Base-by-base conservation (phyloP, 2,888 invertebrate species). In the Taphrorychus bicolor region DNA sequence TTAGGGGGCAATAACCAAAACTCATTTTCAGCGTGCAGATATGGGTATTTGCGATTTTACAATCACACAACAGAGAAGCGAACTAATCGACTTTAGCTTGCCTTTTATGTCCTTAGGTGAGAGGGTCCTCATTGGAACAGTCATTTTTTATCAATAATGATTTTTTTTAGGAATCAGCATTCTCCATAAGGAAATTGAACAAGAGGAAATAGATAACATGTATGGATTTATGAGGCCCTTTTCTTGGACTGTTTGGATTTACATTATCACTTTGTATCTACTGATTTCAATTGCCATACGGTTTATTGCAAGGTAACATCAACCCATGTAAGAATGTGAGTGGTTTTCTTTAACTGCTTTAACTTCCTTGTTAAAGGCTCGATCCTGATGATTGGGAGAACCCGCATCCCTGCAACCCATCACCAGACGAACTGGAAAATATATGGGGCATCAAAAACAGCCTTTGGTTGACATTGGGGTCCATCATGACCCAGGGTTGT, bases 41-140 rank as follows among this genome's bases (percentile, higher is more conserved):
- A 87, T 99, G 73, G 98, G 95, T 0, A 92, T 98, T 68, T 98
- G 97, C 75, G 97, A 98, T 79, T 84, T 99, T 73, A 98, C 98
- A 0, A 97, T 98, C 69, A 99, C 95, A 5, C 95, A 93, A 79
- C 89, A 92, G 61, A 86, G 98, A 60, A 89, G 95, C 74, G 88
- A 90, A 71, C 89, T 88, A 19, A 94, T 95, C n/a, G 96, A 97
- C 81, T 97, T 97, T 80, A 95, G 96, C 2, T 94, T 95, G 83
- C 98, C 98, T 0, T 99, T 98, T 82, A 97, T 99, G 95, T 95
- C 94, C 75, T 84, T 98, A 71, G 95, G 78, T 73, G 70, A 69
- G 63, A n/a, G n/a, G n/a, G n/a, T n/a, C n/a, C n/a, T n/a, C 59
- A 14, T n/a, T n/a, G n/a, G 40, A 40, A 14, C 9, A 32, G 32